These are phyloP conservation scores for Drosophila mettleri DNA, from an alignment of 2,888 invertebrate genomes.

Conservation along the genomic window DNA sequence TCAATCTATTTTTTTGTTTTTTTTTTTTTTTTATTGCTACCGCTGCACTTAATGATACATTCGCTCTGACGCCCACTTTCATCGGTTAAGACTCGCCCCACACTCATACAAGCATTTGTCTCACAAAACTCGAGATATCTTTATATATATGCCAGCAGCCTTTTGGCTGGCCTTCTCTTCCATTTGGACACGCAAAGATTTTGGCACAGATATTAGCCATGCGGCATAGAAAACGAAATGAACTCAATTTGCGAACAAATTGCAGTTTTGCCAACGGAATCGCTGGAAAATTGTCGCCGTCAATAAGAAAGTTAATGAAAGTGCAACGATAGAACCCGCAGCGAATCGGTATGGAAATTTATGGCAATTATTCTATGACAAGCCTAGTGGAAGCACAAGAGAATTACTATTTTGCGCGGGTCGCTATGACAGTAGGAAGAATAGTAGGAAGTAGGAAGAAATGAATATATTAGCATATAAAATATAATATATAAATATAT, in stretches of 20 bases:
- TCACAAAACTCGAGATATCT: not conserved
- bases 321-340: constrained; percentile 31
- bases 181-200: constrained; percentile 64
- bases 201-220: constrained; percentile 46
- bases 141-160: constrained; percentile 1
- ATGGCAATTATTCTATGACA: constrained; percentile 18
- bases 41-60: constrained; percentile 53
- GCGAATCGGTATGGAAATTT: constrained; percentile 14
- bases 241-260: constrained; percentile 51
- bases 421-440: not conserved
- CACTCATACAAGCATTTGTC: constrained; percentile 4
- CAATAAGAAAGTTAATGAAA: constrained; percentile 60
- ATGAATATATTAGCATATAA: too few species aligned
- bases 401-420: constrained; percentile 6
- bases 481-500: too few species aligned
- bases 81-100: constrained; percentile 51
- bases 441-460: not conserved
- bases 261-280: constrained; percentile 33
- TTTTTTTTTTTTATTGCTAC: constrained; percentile 26
- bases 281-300: constrained; percentile 50
- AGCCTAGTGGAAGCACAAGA: not conserved
- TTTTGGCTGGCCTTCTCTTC: constrained; percentile 42
- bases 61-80: constrained; percentile 79
- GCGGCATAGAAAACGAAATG: constrained; percentile 70
- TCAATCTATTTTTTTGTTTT: constrained; percentile 35